Conservation (phyloP, 1,140 invertebrate genomes). For the Paracyclopina nana region DNA sequence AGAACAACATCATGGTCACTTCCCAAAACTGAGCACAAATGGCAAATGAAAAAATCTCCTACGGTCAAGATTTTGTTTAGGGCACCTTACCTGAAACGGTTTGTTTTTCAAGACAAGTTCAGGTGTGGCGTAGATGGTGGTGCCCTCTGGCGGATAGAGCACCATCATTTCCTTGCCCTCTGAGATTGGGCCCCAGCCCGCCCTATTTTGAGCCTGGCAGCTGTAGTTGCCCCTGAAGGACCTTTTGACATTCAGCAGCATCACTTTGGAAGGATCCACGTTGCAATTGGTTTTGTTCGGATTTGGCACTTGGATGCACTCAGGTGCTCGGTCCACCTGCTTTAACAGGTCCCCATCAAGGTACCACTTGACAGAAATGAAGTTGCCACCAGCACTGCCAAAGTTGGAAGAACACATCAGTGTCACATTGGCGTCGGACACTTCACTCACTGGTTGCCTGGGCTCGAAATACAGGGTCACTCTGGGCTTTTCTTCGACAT, state of each 20-base stretch:
- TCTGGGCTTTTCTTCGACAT: constrained; percentile 31
- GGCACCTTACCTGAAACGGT: constrained; percentile 31
- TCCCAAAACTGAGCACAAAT: too few relatives aligned
- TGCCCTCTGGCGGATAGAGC: constrained; percentile 54
- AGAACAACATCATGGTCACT: too few relatives aligned
- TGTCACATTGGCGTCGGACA: constrained; percentile 55
- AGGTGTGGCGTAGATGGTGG: constrained; percentile 44
- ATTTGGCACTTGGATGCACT: constrained; percentile 39
- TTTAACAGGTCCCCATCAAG: constrained; percentile 57
- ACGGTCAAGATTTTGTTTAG: too few relatives aligned
- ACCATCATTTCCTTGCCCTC: constrained; percentile 47
- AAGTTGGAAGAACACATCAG: constrained; percentile 48
- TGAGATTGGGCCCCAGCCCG: constrained; percentile 59
- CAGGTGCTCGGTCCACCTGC: constrained; percentile 27
- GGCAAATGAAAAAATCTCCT: too few relatives aligned
- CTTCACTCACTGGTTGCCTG: constrained; percentile 47
- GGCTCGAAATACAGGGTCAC: constrained; percentile 55
- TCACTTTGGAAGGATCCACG: constrained; percentile 58
- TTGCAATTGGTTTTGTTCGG: constrained; percentile 40
- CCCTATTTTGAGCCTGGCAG: constrained; percentile 60
- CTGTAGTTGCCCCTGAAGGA: constrained; percentile 78
- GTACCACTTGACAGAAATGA: constrained; percentile 44
- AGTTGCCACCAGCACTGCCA: constrained; percentile 32
- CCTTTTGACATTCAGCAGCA: constrained; percentile 54
- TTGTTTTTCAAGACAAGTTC: constrained; percentile 52